These are phyloP conservation scores for Paedocypris sp. DNA, from an alignment of 2,113 vertebrate species.

Conservation along the genomic window DNA sequence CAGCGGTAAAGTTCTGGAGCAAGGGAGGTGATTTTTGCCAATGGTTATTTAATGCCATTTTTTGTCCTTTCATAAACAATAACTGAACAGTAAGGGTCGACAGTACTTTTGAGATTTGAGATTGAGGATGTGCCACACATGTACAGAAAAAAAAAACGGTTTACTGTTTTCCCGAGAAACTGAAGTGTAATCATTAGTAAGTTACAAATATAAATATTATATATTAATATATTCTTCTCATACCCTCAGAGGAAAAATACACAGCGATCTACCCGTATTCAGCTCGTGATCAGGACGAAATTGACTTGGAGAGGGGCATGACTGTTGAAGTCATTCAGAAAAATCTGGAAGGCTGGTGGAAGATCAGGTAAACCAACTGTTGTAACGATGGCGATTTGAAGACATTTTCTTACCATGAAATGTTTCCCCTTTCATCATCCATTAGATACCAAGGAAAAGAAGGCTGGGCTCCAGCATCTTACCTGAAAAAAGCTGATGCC, in stretches of 20 bases:
- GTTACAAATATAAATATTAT: too few relatives aligned
- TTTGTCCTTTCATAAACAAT: too few relatives aligned
- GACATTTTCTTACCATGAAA: neutral
- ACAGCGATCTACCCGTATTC: slow-evolving; percentile 84
- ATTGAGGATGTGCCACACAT: too few relatives aligned
- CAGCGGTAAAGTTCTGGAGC: too few relatives aligned
- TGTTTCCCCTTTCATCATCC: neutral
- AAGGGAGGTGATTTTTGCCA: too few relatives aligned
- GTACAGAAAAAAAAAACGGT: too few relatives aligned
- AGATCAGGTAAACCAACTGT: slow-evolving; percentile 75
- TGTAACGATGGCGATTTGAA: too few relatives aligned
- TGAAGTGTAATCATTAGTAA: too few relatives aligned
- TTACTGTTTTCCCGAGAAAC: too few relatives aligned
- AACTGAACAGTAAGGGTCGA: too few relatives aligned
- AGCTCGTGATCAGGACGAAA: slow-evolving; percentile 87
- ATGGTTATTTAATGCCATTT: too few relatives aligned
- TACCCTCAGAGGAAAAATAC: slow-evolving; percentile 82
- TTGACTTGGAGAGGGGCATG: slow-evolving; percentile 84
- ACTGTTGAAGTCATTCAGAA: slow-evolving; percentile 92
- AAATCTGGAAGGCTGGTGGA: slow-evolving; percentile 99
- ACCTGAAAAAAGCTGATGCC: slow-evolving; percentile 79
- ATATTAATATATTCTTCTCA: neutral
- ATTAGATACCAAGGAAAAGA: slow-evolving; percentile 83
- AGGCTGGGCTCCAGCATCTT: slow-evolving; percentile 95
- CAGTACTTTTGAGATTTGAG: too few relatives aligned